phyloP scores from a whole-genome alignment of 2,113 vertebrate genomes.

The Glaucidium brasilianum region DNA sequence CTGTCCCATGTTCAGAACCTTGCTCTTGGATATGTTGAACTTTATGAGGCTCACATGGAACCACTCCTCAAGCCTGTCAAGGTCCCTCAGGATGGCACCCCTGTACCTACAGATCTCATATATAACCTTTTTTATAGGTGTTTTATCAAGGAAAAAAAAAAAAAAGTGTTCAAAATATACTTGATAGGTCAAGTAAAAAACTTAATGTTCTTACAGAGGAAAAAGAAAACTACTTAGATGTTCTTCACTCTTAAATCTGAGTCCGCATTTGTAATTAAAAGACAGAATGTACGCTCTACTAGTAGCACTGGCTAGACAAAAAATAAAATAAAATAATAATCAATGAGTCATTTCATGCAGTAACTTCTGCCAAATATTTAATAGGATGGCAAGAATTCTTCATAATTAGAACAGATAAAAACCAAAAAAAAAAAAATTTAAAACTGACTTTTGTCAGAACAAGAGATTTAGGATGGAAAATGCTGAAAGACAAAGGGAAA shows the following conservation, averaged over 20 bases:
- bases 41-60: background rate
- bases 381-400: background rate
- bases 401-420: background rate
- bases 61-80: background rate
- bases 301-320: background rate
- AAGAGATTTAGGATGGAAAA: background rate
- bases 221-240: background rate
- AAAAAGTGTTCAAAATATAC: background rate
- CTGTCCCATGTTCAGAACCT: fast-evolving
- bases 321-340: background rate
- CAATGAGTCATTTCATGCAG: background rate
- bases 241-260: background rate
- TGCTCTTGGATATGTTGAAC: background rate
- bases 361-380: background rate
- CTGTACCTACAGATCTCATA: background rate
- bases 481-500: background rate
- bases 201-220: background rate
- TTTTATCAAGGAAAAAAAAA: background rate
- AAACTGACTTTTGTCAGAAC: background rate
- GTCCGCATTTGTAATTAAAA: background rate
- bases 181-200: background rate
- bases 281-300: background rate
- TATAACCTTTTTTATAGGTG: background rate
- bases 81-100: background rate
- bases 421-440: background rate